Evolutionary conservation across 2,888 invertebrate genomes (phyloP).

Genomic region (Allacma fusca): DNA sequence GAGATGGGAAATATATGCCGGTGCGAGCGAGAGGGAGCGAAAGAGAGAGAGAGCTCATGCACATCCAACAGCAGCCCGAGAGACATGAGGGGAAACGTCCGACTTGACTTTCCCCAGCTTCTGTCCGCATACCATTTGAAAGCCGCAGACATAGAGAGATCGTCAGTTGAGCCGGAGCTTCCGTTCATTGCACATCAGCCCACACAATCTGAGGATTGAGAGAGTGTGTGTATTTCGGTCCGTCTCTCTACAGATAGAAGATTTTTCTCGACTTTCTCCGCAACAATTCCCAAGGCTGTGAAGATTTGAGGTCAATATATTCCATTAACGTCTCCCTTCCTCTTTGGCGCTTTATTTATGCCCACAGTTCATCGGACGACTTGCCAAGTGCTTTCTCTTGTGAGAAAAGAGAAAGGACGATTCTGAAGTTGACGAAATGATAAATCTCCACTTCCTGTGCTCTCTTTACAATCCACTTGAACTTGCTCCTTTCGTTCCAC

Average conservation of each 20-base stretch:
- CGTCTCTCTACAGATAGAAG: too few relatives aligned
- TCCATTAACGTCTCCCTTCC: slow-evolving; percentile 16
- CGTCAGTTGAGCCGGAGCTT: slow-evolving; percentile 31
- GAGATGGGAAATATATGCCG: neutral
- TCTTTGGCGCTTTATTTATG: neutral
- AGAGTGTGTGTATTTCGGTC: too few relatives aligned
- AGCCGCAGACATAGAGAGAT: neutral
- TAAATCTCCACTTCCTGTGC: neutral
- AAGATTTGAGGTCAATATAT: slow-evolving; percentile 3
- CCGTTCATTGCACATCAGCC: slow-evolving; percentile 13
- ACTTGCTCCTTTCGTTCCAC: neutral
- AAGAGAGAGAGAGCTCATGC: slow-evolving; percentile 22
- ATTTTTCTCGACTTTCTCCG: neutral
- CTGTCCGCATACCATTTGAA: neutral
- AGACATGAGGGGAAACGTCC: neutral
- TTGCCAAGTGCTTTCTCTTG: slow-evolving; percentile 1
- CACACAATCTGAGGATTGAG: too few relatives aligned
- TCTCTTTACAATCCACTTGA: neutral
- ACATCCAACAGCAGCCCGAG: neutral
- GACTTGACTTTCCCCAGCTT: slow-evolving; percentile 23
- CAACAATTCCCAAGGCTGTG: neutral
- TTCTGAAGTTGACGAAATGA: slow-evolving; percentile 2
- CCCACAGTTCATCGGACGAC: neutral
- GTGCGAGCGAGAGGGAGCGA: slow-evolving; percentile 13
- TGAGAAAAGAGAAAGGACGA: neutral